A percentile compares a stretch with the other conserved stretches of the same genome.
Conservation (phyloP, 2,888 invertebrate species). For the Ptychoptera albimana region DNA sequence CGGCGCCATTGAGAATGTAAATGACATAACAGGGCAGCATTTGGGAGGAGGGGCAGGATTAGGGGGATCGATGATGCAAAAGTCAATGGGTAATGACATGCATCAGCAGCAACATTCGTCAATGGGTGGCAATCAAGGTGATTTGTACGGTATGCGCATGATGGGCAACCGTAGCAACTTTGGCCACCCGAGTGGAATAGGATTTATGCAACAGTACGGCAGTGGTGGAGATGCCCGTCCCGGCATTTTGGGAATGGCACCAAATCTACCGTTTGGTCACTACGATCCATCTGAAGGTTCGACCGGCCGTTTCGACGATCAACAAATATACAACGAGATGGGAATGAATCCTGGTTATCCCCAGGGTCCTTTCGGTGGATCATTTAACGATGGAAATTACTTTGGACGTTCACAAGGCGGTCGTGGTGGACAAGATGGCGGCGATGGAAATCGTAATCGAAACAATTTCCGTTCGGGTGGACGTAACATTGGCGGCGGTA, state of each 20-base stretch:
- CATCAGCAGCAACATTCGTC: no score
- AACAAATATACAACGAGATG: slow-evolving; percentile 21
- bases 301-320: slow-evolving; percentile 23
- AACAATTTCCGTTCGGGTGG: slow-evolving; percentile 7
- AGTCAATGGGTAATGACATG: not conserved
- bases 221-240: slow-evolving; percentile 34
- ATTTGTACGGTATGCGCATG: slow-evolving; percentile 12
- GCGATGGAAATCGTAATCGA: slow-evolving; percentile 7
- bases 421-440: slow-evolving; percentile 19
- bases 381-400: slow-evolving; percentile 27
- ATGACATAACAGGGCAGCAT: no score
- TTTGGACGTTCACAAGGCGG: slow-evolving; percentile 31
- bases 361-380: slow-evolving; percentile 29
- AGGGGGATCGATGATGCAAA: slow-evolving; percentile 2
- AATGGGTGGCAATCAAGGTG: not conserved
- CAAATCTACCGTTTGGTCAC: slow-evolving; percentile 33
- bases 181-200: slow-evolving; percentile 24
- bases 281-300: slow-evolving; percentile 27
- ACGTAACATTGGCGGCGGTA: slow-evolving; percentile 5
- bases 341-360: slow-evolving; percentile 33
- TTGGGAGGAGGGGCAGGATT: slow-evolving; percentile 7
- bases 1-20: slow-evolving; percentile 18
- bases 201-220: slow-evolving; percentile 1
- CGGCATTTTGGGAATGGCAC: slow-evolving; percentile 40
- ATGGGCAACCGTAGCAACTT: slow-evolving; percentile 31